These are phyloP conservation scores for Saguinus oedipus DNA, from an alignment of 2,797 vertebrate species.

Conservation along the genomic window DNA sequence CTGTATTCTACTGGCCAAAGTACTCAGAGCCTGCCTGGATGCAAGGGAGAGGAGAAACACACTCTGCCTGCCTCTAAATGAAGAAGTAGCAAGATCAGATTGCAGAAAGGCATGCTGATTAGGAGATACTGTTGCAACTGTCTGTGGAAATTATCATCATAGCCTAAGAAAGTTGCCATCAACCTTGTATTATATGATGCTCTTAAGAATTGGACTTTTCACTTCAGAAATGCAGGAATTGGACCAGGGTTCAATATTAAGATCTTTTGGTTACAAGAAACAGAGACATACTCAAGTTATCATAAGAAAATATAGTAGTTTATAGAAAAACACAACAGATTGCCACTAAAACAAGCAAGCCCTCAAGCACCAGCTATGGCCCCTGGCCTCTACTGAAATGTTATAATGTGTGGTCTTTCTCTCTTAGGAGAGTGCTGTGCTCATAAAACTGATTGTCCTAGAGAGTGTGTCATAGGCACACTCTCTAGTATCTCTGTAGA, in stretches of 20 bases:
- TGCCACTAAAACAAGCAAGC: neutral
- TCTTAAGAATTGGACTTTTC: neutral
- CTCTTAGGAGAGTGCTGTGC: neutral
- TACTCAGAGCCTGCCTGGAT: neutral
- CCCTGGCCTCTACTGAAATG: neutral
- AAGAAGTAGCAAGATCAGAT: neutral
- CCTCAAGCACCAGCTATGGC: neutral
- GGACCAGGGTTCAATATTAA: neutral
- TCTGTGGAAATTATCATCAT: neutral
- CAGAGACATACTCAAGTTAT: neutral
- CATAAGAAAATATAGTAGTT: neutral
- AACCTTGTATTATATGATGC: neutral
- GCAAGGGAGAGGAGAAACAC: neutral
- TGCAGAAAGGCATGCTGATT: neutral
- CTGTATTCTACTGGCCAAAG: neutral
- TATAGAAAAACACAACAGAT: neutral
- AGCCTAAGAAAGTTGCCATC: neutral
- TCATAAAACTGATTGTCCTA: neutral
- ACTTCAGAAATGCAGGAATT: neutral
- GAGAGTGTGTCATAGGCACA: neutral
- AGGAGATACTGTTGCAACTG: neutral
- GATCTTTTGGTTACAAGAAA: neutral
- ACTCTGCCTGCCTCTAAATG: neutral
- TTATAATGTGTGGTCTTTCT: neutral
- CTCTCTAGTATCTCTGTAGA: neutral